These are phyloP conservation scores for Myxocyprinus asiaticus DNA, from an alignment of 2,113 vertebrate genomes.

Conservation along the genomic window DNA sequence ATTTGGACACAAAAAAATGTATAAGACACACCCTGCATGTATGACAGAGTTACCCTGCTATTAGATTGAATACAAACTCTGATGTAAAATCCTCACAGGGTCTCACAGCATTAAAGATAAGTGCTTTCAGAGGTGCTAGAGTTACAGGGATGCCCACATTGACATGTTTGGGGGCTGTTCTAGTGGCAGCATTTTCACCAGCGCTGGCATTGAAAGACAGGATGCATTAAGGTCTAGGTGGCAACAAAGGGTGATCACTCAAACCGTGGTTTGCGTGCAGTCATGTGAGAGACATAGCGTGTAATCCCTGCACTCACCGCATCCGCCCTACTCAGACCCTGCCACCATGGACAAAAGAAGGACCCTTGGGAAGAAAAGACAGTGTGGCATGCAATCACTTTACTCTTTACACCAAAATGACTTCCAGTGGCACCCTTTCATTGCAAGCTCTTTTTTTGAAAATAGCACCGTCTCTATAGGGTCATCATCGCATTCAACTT, in stretches of 20 bases:
- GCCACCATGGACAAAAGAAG: conserved; percentile 35
- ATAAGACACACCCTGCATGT: too few relatives aligned
- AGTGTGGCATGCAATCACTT: background rate
- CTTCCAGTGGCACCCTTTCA: too few relatives aligned
- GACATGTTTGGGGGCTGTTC: conserved; percentile 7
- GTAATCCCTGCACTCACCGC: conserved; percentile 54
- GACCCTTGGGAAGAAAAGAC: conserved; percentile 41
- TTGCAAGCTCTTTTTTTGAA: too few relatives aligned
- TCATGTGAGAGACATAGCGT: conserved; percentile 51
- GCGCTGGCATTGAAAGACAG: conserved; percentile 39
- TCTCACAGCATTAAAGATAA: background rate
- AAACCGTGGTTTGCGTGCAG: conserved; percentile 10
- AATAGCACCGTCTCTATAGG: too few relatives aligned
- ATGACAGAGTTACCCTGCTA: too few relatives aligned
- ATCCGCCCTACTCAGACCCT: too few relatives aligned
- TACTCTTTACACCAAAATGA: too few relatives aligned
- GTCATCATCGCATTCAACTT: too few relatives aligned
- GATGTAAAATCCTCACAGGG: too few relatives aligned
- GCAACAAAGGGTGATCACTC: conserved; percentile 36
- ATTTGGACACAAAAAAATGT: too few relatives aligned
- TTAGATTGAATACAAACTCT: too few relatives aligned
- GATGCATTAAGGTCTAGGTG: conserved; percentile 47
- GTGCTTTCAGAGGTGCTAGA: background rate
- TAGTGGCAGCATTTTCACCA: conserved; percentile 4
- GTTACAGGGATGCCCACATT: background rate